Base-by-base conservation (phyloP, 2,888 invertebrate genomes). In the Leucophenga maculata region DNA sequence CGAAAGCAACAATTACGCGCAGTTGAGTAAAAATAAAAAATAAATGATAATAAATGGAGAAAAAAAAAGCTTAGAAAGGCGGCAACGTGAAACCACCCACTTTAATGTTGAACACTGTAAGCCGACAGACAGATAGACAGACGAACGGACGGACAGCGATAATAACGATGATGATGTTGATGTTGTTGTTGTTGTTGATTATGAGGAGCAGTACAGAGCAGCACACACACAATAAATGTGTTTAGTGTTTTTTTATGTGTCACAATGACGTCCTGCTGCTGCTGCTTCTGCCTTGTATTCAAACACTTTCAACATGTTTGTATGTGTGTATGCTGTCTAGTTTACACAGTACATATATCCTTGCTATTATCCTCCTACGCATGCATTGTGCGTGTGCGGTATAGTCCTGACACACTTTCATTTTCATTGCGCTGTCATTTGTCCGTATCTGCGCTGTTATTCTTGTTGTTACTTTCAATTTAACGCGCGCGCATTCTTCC, bases 1-100 rank as follows among this genome's bases (percentile, higher is more conserved):
- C 73, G 74, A 72, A 77, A 79, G 80, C 84, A 80, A 80, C 84
- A 84, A 84, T 85, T 85, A 82, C 83, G 78, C 77, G 79, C 77
- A 73, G 68, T 70, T 69, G 70, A 59, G 26, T 14, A 59, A 59
- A 59, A 57, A 31, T 2, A 20, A 57, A 59, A 62, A 48, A 64
- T 22, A n/a, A 64, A 64, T 18, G 20, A 32, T 22, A 14, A 39
- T 26, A 26, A 26, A 22, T 26, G n/a, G n/a, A 16, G 9, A 32
- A 14, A 59, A 50, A 50, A 50, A 50, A n/a, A 50, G n/a, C 11
- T 57, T 13, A 18, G 22, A 32, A n/a, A 14, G 11, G 31, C 6
- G 32, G 31, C 22, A 32, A 50, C 50, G 32, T 31, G 32, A 11
- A 11, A 26, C 59, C 59, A 59, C 59, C 59, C 59, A 59, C 59